Evolutionary conservation across 2,888 invertebrate genomes (phyloP).

Genomic region (Spodoptera picta): DNA sequence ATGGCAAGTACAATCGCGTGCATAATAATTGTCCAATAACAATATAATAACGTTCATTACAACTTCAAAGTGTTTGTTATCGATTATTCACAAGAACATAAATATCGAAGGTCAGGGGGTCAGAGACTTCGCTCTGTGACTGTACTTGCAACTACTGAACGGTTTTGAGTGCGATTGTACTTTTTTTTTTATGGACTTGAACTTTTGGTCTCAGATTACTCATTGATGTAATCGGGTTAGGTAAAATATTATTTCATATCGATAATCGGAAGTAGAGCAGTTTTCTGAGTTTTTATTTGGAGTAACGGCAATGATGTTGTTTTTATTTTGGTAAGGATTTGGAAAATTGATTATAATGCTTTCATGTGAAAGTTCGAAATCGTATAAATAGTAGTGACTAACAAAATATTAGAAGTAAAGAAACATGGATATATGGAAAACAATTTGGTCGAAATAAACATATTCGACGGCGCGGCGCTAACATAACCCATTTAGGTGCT

Average conservation of each 20-base stretch:
- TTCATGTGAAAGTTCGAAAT: too few relatives aligned
- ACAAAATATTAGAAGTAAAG: too few relatives aligned
- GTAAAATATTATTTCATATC: conserved; percentile 19
- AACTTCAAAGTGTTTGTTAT: conserved; percentile 62
- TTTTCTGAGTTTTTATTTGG: neutral
- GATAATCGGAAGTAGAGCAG: conserved; percentile 2
- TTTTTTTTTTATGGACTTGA: conserved; percentile 41
- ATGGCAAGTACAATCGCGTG: conserved; percentile 23
- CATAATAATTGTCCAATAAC: conserved; percentile 55
- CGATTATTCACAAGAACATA: conserved; percentile 53
- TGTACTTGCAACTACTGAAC: conserved; percentile 25
- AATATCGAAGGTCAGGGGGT: conserved; percentile 58
- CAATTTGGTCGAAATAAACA: too few relatives aligned
- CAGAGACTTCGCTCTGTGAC: conserved; percentile 50
- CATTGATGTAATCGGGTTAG: conserved; percentile 26
- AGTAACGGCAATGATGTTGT: too few relatives aligned
- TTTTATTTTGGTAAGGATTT: too few relatives aligned
- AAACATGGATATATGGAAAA: too few relatives aligned
- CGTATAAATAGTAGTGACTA: too few relatives aligned
- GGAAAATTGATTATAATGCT: too few relatives aligned
- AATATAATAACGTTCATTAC: conserved; percentile 57
- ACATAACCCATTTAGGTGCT: too few relatives aligned
- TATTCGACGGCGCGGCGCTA: too few relatives aligned
- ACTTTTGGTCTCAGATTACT: conserved; percentile 9
- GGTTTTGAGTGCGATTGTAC: conserved; percentile 40